Conservation (phyloP, 35 echinoderm and acorn worm species). For the Acanthaster planci region DNA sequence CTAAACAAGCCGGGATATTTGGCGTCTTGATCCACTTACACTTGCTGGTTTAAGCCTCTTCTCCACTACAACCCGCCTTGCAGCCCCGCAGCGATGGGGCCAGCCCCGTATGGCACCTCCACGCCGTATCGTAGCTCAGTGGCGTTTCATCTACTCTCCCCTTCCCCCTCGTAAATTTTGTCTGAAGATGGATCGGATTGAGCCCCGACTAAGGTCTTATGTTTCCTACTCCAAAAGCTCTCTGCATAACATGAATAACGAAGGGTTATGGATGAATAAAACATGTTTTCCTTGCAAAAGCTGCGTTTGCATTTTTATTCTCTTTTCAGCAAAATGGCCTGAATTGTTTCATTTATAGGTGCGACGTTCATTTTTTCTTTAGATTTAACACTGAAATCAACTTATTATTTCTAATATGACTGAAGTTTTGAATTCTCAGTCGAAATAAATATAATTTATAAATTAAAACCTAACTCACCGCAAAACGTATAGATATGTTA, state of each 20-base stretch:
- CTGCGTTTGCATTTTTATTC: too few relatives aligned
- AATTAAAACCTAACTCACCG: too few relatives aligned
- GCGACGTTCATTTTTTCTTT: too few relatives aligned
- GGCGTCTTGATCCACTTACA: constrained; percentile 18
- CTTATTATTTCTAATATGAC: too few relatives aligned
- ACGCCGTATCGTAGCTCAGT: background rate
- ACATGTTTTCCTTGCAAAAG: background rate
- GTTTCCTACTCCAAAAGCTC: constrained; percentile 19
- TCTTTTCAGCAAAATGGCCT: too few relatives aligned
- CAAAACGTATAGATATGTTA: too few relatives aligned
- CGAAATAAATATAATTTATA: too few relatives aligned
- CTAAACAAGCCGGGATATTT: background rate
- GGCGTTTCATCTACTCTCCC: too few relatives aligned
- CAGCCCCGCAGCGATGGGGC: background rate
- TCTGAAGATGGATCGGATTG: constrained; percentile 15
- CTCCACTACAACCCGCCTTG: background rate
- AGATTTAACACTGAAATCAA: too few relatives aligned
- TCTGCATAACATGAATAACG: constrained; percentile 16
- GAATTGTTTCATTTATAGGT: too few relatives aligned
- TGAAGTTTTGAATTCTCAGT: too few relatives aligned
- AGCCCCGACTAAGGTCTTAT: background rate
- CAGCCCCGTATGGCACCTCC: background rate
- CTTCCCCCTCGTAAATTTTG: background rate
- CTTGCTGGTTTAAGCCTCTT: background rate
- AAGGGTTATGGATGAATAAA: constrained; percentile 20